Evolutionary conservation across 2,888 invertebrate species (phyloP).

Genomic region (Drosophila subquinaria): DNA sequence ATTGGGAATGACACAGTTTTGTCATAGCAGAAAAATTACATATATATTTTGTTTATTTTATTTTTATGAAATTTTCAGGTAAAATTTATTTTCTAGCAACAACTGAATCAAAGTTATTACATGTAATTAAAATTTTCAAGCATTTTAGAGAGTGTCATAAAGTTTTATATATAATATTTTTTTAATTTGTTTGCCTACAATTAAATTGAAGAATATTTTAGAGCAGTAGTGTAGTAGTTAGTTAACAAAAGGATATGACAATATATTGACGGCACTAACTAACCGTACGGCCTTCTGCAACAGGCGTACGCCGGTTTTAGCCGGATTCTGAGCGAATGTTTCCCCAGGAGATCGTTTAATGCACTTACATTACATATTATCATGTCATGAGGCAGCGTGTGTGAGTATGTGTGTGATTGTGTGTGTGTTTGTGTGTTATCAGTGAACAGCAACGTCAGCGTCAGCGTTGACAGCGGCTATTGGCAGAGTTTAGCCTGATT

Average conservation of each 20-base stretch:
- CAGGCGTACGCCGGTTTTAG: slow-evolving; percentile 67
- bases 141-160: background rate
- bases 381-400: slow-evolving; percentile 26
- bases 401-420: slow-evolving; percentile 10
- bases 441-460: slow-evolving; percentile 30
- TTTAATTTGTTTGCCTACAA: background rate
- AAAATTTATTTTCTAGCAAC: background rate
- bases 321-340: slow-evolving; percentile 41
- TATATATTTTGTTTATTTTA: background rate
- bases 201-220: background rate
- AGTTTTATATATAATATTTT: background rate
- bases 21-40: background rate
- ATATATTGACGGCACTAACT: background rate
- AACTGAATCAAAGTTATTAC: background rate
- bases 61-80: background rate
- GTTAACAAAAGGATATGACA: background rate
- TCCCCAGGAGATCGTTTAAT: slow-evolving; percentile 11
- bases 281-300: slow-evolving; percentile 50
- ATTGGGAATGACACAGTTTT: background rate
- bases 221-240: slow-evolving; percentile 41
- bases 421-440: slow-evolving; percentile 49
- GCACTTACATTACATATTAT: slow-evolving; percentile 36
- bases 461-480: slow-evolving; percentile 37
- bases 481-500: slow-evolving; percentile 59
- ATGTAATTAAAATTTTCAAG: too few relatives aligned